Base-by-base conservation (phyloP, 2,888 invertebrate genomes). In the Drosophila gaucha region DNA sequence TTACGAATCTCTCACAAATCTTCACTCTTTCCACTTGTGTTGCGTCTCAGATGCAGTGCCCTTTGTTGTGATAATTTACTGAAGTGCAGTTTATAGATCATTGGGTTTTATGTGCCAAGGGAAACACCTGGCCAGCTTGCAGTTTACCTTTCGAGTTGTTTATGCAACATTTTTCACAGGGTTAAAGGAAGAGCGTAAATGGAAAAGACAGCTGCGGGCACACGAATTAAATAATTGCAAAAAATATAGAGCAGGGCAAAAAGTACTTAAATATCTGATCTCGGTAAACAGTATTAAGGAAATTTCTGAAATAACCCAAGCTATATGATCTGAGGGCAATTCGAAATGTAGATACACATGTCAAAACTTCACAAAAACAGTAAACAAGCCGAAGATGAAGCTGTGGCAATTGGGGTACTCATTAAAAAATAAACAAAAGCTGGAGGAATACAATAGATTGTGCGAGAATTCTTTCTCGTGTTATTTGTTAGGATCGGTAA, bases 1-100 rank as follows among this genome's bases (percentile, higher is more conserved):
- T 38, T 5, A 36, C 24, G 18, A 14, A 18, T 18, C 30, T 18
- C 18, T 38, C 28, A 9, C 6, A 6, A 9, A 35, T 47, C 33
- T 30, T 14, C 6, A 20, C 36, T 55, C 6, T 20, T n/a, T 2
- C 8, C 28, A 18, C 28, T 20, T 36, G 24, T 41, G 51, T 10
- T 44, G 14, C 18, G 41, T 51, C 62, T 60, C 50, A 57, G 44
- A 64, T 60, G 63, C 49, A 31, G 14, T 36, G 14, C 58, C 54
- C 69, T 79, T 83, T 67, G 67, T 65, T 86, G 77, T 67, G 65
- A 62, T 67, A 59, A 77, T 86, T 86, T 83, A 80, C 74, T 77
- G 74, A 80, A 86, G 84, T 83, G 74, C 67, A 79, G 51, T 74
- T 79, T 80, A 65, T 79, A 69, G 74, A 79, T 66, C 63, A 55